Percentiles rank a stretch among this genome's conserved stretches.
These are phyloP conservation scores for Drosophila paulistorum DNA, from an alignment of 1,140 invertebrate genomes.

Conservation along the genomic window DNA sequence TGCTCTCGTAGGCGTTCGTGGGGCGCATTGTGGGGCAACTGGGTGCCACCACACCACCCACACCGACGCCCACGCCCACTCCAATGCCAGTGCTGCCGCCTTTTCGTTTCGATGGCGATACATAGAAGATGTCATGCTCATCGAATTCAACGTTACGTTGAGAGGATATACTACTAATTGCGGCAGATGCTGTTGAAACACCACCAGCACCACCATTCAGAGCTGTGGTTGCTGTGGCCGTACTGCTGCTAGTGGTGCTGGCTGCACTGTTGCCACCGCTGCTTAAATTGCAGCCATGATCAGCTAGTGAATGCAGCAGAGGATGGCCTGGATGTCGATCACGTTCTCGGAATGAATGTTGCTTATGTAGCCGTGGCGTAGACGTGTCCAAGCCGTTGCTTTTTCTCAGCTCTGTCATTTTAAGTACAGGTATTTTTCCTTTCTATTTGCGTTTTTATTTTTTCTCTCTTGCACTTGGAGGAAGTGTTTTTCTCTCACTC, in stretches of 20 bases:
- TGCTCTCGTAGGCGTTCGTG: constrained; percentile 45
- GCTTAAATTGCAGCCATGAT: constrained; percentile 70
- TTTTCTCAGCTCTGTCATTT: constrained; percentile 66
- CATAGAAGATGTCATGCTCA: constrained; percentile 78
- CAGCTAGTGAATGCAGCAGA: constrained; percentile 58
- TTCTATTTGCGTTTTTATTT: not conserved
- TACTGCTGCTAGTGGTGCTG: constrained; percentile 74
- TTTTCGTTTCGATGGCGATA: constrained; percentile 80
- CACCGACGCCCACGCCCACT: not conserved
- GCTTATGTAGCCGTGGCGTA: constrained; percentile 57
- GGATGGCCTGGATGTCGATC: constrained; percentile 41
- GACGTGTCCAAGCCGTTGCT: constrained; percentile 44
- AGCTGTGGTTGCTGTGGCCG: constrained; percentile 68
- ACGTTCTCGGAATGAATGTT: constrained; percentile 60
- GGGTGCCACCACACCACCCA: constrained; percentile 33
- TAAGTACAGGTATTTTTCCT: constrained; percentile 2
- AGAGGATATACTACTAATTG: not conserved
- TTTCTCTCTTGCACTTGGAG: not conserved
- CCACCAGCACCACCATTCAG: constrained; percentile 26
- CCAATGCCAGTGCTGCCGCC: constrained; percentile 12
- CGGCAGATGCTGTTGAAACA: constrained; percentile 12
- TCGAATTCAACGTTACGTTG: constrained; percentile 68
- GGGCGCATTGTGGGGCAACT: constrained; percentile 43
- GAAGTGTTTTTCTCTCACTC: not conserved
- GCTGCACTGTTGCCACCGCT: constrained; percentile 71